Evolutionary conservation across 1,140 invertebrate species (phyloP).

Genomic region (Medauroidea extradentata): DNA sequence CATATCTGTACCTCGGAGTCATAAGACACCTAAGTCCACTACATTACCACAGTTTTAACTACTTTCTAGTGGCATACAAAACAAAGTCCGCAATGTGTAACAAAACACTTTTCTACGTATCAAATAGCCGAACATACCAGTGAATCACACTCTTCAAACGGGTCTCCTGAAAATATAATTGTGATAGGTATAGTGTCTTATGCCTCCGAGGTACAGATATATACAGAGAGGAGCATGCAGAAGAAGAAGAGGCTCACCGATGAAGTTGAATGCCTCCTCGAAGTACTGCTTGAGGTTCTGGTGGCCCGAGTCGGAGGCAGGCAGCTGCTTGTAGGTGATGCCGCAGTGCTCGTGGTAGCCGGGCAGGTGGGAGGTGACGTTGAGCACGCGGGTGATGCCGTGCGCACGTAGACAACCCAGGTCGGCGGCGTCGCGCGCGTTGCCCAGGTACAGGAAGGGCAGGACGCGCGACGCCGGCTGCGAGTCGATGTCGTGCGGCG

Average conservation of each 20-base stretch:
- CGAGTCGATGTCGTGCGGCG: conserved; percentile 60
- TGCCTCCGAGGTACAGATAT: no score
- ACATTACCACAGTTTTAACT: no score
- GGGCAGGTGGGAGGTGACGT: conserved; percentile 76
- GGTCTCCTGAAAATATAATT: no score
- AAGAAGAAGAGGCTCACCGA: conserved; percentile 60
- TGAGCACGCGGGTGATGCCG: conserved; percentile 71
- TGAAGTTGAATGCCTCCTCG: conserved; percentile 85
- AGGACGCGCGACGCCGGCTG: conserved; percentile 75
- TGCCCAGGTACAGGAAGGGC: conserved; percentile 84
- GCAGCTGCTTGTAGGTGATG: conserved; percentile 76
- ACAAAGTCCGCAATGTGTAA: no score
- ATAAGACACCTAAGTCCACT: no score
- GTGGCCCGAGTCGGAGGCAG: conserved; percentile 77
- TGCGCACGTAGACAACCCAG: conserved; percentile 58
- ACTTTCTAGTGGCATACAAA: no score
- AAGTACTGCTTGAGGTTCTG: conserved; percentile 92
- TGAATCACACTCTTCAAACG: no score
- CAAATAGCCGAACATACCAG: no score
- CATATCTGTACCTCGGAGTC: no score
- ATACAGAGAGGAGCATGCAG: no score
- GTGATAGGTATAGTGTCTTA: no score
- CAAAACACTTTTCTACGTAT: no score
- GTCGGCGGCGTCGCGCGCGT: conserved; percentile 78
- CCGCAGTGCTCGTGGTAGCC: conserved; percentile 64